Evolutionary conservation across 35 echinoderm and acorn worm species (phyloP).

Genomic region (Lytechinus pictus): DNA sequence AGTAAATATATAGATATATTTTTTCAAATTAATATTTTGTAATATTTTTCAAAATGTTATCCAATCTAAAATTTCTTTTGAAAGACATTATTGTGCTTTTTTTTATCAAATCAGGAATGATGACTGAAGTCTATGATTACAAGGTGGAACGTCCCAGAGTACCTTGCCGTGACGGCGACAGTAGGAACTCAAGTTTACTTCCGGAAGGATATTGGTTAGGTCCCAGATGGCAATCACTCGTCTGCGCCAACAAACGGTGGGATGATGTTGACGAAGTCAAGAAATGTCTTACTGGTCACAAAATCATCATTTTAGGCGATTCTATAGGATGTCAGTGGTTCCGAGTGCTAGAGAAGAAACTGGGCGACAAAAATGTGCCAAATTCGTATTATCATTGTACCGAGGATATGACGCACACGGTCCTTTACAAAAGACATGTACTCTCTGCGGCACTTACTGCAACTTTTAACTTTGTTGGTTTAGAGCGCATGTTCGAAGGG

Average conservation of each 20-base stretch:
- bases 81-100: background rate
- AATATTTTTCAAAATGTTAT: too few species aligned
- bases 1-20: too few species aligned
- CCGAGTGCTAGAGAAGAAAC: background rate
- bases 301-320: conserved; percentile 43
- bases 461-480: background rate
- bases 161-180: background rate
- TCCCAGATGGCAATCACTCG: background rate
- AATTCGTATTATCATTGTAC: background rate
- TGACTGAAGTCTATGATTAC: background rate
- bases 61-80: too few species aligned
- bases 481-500: conserved; percentile 24
- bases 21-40: too few species aligned
- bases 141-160: background rate
- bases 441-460: conserved; percentile 3
- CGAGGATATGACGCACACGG: background rate
- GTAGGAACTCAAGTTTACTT: background rate
- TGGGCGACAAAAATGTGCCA: background rate
- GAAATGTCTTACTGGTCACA: background rate
- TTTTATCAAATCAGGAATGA: background rate
- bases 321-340: conserved; percentile 46
- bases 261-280: background rate
- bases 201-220: conserved; percentile 40
- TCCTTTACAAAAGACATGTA: background rate
- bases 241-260: conserved; percentile 32